Conservation (phyloP, 2,888 invertebrate genomes). For the Eilema griseolum region DNA sequence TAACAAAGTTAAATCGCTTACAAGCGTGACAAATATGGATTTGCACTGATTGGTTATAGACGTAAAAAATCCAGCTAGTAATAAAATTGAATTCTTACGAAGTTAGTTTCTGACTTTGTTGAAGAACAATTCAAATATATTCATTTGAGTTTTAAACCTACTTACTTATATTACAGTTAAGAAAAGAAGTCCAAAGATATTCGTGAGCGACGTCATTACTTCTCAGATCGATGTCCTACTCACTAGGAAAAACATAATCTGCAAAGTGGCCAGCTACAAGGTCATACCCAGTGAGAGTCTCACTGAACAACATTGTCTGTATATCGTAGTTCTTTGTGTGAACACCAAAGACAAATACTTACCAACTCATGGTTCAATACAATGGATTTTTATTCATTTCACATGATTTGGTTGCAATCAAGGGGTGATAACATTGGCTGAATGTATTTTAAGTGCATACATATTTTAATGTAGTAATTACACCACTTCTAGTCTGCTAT, state of each 20-base stretch:
- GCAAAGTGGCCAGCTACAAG: not conserved
- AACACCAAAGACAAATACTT: not conserved
- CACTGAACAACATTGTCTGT: too few species aligned
- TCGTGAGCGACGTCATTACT: not conserved
- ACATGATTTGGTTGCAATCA: too few species aligned
- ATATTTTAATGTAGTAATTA: too few species aligned
- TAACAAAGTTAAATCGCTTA: conserved; percentile 41
- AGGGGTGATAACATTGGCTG: too few species aligned
- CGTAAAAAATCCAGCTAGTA: not conserved
- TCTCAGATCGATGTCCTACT: not conserved
- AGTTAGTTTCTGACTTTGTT: conserved; percentile 9
- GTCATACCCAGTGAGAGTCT: not conserved
- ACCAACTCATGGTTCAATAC: too few species aligned
- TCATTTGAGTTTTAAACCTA: too few species aligned
- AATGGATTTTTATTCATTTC: too few species aligned
- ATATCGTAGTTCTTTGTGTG: too few species aligned
- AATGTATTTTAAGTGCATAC: too few species aligned
- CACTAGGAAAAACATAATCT: not conserved
- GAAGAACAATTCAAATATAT: not conserved
- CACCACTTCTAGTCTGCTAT: too few species aligned
- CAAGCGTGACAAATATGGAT: conserved; percentile 48
- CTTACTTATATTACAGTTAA: not conserved
- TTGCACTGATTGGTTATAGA: conserved; percentile 45
- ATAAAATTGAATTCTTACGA: not conserved
- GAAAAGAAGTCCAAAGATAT: not conserved